Base-by-base conservation (phyloP, 1,140 invertebrate species). In the Mactra quadrangularis region DNA sequence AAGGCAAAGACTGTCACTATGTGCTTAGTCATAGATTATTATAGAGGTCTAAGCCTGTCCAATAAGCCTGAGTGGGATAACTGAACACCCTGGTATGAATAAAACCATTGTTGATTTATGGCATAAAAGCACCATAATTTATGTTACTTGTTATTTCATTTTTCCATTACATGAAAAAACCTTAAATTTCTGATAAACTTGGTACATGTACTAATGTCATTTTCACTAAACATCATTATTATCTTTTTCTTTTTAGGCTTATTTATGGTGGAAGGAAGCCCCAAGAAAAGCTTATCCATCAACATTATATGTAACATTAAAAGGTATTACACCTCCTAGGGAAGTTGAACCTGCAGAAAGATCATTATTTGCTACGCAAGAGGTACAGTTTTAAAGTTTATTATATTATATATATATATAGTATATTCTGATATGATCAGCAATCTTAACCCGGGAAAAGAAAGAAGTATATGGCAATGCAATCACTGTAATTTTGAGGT, bases 261-360 rank as follows among this genome's bases (percentile, higher is more conserved):
- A 89, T 82, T 77, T 90, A 31, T 94, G 94, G 93, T 94, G 93
- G 93, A 91, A 91, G 77, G 83, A 84, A 57, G 64, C 85, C 41
- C 85, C 85, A 15, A 85, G 91, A 55, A 79, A 87, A 33, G 88
- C 92, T 7, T 93, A 94, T 74, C 93, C 94, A 17, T 93, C 92
- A 11, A 94, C 94, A 1, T 83, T 94, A 9, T 94, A 94, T 85
- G 90, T 94, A 6, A 94, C 94, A 17, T 76, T 94, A 6, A 94
- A 93, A 85, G 91, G 91, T 33, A 92, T 94, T 22, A 82, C 74
- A 29, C 89, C 91, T 27, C 89, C 90, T 7, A 71, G 87, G 11
- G 83, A 87, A 52, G 86, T 93, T 27, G 84, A 89, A 68, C 89
- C 90, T 19, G 89, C 91, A 31, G 71, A 87, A 19, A 85, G 93